These are phyloP conservation scores for Danio rerio DNA, from an alignment of 2,113 vertebrate species.

Conservation along the genomic window DNA sequence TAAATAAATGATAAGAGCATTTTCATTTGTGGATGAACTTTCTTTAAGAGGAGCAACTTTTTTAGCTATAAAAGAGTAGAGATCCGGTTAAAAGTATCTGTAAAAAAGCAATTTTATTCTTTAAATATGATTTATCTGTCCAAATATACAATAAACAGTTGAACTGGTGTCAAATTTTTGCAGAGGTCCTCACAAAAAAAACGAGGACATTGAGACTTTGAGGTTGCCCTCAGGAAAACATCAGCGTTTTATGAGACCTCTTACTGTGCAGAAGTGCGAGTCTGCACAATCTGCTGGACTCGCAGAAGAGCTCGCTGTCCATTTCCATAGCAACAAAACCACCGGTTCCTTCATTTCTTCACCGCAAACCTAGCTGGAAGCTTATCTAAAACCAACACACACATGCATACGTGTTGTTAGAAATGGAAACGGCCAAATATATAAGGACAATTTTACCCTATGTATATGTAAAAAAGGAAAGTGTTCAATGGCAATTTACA, in stretches of 20 bases:
- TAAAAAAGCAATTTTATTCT: too few species aligned
- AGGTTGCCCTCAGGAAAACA: not conserved
- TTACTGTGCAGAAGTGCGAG: not conserved
- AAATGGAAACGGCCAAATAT: not conserved
- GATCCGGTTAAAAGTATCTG: too few species aligned
- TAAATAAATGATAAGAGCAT: too few species aligned
- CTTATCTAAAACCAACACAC: not conserved
- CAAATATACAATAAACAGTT: too few species aligned
- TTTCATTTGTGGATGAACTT: too few species aligned
- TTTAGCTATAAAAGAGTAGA: too few species aligned
- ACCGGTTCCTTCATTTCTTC: not conserved
- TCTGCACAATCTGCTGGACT: not conserved
- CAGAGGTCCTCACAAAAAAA: not conserved
- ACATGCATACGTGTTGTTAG: not conserved
- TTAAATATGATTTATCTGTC: too few species aligned
- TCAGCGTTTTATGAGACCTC: not conserved
- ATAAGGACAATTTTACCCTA: not conserved
- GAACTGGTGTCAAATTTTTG: not conserved
- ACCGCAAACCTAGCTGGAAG: not conserved
- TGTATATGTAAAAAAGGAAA: not conserved
- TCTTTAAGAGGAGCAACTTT: too few species aligned
- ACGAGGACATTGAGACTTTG: not conserved
- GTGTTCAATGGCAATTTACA: not conserved
- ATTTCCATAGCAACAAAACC: constrained; percentile 6
- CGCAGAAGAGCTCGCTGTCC: not conserved